phyloP scores from a whole-genome alignment of 2,888 invertebrate species.

The Pachycephus smyrnensis region DNA sequence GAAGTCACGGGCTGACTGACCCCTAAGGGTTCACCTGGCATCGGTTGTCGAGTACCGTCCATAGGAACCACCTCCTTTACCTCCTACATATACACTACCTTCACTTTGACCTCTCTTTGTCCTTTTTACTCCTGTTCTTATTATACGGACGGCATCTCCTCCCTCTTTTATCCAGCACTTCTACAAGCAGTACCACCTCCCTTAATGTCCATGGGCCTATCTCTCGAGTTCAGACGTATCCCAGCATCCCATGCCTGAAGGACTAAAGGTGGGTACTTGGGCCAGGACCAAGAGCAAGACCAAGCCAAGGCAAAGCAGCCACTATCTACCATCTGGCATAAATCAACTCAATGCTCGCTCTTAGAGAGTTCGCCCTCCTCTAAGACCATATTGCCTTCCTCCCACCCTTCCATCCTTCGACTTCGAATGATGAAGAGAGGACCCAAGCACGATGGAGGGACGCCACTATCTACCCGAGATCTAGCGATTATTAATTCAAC shows the following conservation, averaged over 20 bases:
- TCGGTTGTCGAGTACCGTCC: conserved; percentile 8
- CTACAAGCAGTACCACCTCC: conserved; percentile 7
- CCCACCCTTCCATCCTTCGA: conserved; percentile 38
- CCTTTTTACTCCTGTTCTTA: conserved; percentile 20
- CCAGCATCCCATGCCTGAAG: conserved; percentile 8
- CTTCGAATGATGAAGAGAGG: background rate
- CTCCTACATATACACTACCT: conserved; percentile 5
- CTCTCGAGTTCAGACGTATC: conserved; percentile 12
- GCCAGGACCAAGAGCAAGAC: conserved; percentile 35
- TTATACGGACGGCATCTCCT: conserved; percentile 9
- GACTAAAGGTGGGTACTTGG: conserved; percentile 39
- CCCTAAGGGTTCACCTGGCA: conserved; percentile 34
- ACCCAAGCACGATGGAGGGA: conserved; percentile 35
- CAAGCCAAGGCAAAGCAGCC: conserved; percentile 51
- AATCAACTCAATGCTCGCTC: conserved; percentile 64
- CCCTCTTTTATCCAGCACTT: conserved; percentile 3
- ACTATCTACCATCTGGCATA: conserved; percentile 65
- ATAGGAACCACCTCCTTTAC: background rate
- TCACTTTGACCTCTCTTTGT: conserved; percentile 5
- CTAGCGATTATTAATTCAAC: conserved; percentile 64
- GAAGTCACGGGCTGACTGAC: conserved; percentile 40
- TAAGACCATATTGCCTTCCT: conserved; percentile 56
- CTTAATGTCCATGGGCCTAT: conserved; percentile 14
- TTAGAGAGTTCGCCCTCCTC: conserved; percentile 54
- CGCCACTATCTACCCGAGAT: conserved; percentile 54